phyloP scores from a whole-genome alignment of 2,113 vertebrate species.

The Actinemys pallida region DNA sequence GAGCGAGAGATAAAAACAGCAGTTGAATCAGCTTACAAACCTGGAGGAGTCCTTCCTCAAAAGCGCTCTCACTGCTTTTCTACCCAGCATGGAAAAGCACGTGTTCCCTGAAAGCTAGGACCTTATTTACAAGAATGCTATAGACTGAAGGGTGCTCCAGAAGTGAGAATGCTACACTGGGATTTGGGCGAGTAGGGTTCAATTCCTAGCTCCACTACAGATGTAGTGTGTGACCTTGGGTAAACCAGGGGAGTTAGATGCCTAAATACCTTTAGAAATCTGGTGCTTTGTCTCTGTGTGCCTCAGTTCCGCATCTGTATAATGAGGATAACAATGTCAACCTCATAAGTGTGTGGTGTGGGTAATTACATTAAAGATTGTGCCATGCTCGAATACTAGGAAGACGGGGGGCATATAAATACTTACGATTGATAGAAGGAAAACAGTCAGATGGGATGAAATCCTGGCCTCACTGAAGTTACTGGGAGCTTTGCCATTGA shows the following conservation, averaged over 20 bases:
- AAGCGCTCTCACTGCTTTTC: neutral
- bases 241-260: neutral
- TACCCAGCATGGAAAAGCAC: neutral
- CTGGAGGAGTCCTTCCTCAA: rapidly evolving
- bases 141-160: neutral
- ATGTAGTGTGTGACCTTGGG: neutral
- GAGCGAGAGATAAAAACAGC: neutral
- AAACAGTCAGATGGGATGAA: neutral
- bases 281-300: neutral
- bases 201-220: neutral
- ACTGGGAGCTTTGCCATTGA: neutral
- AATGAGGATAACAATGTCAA: neutral
- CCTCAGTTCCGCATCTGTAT: neutral
- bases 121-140: neutral
- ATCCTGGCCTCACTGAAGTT: neutral
- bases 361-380: neutral
- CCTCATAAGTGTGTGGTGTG: neutral
- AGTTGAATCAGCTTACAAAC: neutral
- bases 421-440: neutral
- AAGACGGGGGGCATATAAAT: neutral
- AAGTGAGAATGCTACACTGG: neutral
- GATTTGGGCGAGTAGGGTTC: neutral
- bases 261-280: neutral
- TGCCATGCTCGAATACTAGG: neutral
- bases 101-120: neutral